phyloP scores from a whole-genome alignment of 2,888 invertebrate genomes.

The Acrobasis suavella region DNA sequence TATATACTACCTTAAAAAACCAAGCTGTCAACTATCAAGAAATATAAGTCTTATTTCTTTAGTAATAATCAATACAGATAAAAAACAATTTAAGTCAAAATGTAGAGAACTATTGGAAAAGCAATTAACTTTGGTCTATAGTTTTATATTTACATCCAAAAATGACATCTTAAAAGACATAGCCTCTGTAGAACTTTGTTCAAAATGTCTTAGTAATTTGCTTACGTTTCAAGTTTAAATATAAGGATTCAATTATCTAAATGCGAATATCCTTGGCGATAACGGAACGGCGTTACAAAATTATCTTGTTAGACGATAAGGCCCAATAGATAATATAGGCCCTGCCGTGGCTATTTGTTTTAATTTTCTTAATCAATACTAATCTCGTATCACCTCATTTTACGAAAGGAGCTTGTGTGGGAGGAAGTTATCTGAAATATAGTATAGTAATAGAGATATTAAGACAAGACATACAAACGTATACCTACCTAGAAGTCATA shows the following conservation, averaged over 20 bases:
- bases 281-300: slow-evolving; percentile 12
- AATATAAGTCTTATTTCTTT: no score
- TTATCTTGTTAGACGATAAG: slow-evolving; percentile 18
- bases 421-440: not conserved
- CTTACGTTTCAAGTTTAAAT: slow-evolving; percentile 15
- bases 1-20: no score
- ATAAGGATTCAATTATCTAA: slow-evolving; percentile 21
- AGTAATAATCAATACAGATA: no score
- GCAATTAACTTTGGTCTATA: no score
- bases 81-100: no score
- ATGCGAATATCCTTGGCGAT: slow-evolving; percentile 16
- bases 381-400: not conserved
- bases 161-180: no score
- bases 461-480: no score
- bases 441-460: not conserved
- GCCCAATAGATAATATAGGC: slow-evolving; percentile 2
- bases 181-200: not conserved
- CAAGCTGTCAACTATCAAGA: no score
- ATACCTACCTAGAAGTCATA: no score
- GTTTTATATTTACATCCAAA: no score
- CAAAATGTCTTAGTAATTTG: not conserved
- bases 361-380: slow-evolving; percentile 11
- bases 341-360: not conserved
- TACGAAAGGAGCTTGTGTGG: not conserved
- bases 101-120: no score